phyloP scores from a whole-genome alignment of 35 echinoderm and acorn worm genomes.

The Chiridota heheva region DNA sequence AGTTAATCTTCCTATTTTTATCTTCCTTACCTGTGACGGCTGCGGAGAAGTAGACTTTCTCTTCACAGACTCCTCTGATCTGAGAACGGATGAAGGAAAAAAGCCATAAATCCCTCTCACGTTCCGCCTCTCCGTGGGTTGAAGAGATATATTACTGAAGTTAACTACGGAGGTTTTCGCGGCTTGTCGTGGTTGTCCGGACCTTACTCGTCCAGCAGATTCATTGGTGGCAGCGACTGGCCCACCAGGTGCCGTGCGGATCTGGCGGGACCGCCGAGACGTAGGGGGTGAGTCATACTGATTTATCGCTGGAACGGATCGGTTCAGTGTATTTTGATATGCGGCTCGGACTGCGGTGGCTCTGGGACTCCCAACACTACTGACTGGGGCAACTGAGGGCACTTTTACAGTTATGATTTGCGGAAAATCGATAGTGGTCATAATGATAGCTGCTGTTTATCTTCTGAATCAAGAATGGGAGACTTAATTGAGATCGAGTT shows the following conservation, averaged over 20 bases:
- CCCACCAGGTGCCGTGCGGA: conserved; percentile 29
- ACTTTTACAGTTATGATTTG: conserved; percentile 27
- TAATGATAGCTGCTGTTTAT: no score
- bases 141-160: conserved; percentile 42
- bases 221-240: conserved; percentile 48
- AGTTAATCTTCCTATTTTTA: no score
- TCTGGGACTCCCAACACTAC: conserved; percentile 27
- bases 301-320: conserved; percentile 58
- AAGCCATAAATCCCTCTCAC: conserved; percentile 61
- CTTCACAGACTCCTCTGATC: conserved; percentile 30
- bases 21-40: no score
- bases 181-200: conserved; percentile 38
- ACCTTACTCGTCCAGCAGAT: conserved; percentile 44
- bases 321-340: conserved; percentile 51
- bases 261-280: conserved; percentile 7
- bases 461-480: no score
- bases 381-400: no score
- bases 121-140: conserved; percentile 48
- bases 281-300: conserved; percentile 19
- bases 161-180: conserved; percentile 50
- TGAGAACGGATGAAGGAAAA: conserved; percentile 34
- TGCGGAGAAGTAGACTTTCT: no score
- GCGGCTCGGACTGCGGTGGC: conserved; percentile 52
- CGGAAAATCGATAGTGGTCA: no score
- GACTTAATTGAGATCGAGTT: no score